Percentiles rank a stretch among this genome's conserved stretches.
These are phyloP conservation scores for Takifugu bimaculatus DNA, from an alignment of 2,113 vertebrate species.

Conservation along the genomic window DNA sequence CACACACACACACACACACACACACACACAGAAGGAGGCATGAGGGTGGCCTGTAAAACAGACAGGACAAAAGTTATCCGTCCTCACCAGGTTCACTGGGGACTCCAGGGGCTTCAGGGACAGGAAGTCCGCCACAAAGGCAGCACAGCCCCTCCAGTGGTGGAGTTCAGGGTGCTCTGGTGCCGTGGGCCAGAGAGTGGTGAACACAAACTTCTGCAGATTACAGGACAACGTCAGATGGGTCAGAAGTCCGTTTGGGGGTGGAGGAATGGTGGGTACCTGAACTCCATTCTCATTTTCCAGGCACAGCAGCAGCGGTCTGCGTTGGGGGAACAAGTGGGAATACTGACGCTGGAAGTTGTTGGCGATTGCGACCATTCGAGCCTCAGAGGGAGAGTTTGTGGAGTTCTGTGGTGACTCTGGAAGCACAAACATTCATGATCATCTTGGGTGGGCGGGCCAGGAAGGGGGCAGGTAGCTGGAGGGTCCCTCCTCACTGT, in stretches of 20 bases:
- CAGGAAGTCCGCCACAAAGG: slow-evolving; percentile 83
- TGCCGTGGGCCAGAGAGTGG: slow-evolving; percentile 78
- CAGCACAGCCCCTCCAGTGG: slow-evolving; percentile 82
- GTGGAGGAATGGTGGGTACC: slow-evolving; percentile 54
- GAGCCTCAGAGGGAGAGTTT: slow-evolving; percentile 76
- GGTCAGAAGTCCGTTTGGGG: too few relatives aligned
- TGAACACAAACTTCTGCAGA: slow-evolving; percentile 90
- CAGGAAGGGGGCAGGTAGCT: too few relatives aligned
- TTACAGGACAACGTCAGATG: background rate
- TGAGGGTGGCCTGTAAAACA: background rate
- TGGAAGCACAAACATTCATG: too few relatives aligned
- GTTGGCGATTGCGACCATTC: slow-evolving; percentile 73
- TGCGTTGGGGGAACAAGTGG: slow-evolving; percentile 80
- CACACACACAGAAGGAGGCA: background rate
- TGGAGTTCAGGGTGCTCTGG: slow-evolving; percentile 74
- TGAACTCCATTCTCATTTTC: slow-evolving; percentile 82
- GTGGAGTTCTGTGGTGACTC: too few relatives aligned
- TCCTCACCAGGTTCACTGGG: slow-evolving; percentile 74
- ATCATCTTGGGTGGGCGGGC: too few relatives aligned
- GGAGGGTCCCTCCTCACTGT: too few relatives aligned
- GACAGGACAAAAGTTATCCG: too few relatives aligned
- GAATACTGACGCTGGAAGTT: slow-evolving; percentile 81
- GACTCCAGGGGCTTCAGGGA: slow-evolving; percentile 77
- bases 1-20: background rate
- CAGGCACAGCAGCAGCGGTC: slow-evolving; percentile 79